Percentiles rank a stretch among this genome's conserved stretches.
Conservation (phyloP, 2,113 vertebrate species). For the Bothrops jararaca region DNA sequence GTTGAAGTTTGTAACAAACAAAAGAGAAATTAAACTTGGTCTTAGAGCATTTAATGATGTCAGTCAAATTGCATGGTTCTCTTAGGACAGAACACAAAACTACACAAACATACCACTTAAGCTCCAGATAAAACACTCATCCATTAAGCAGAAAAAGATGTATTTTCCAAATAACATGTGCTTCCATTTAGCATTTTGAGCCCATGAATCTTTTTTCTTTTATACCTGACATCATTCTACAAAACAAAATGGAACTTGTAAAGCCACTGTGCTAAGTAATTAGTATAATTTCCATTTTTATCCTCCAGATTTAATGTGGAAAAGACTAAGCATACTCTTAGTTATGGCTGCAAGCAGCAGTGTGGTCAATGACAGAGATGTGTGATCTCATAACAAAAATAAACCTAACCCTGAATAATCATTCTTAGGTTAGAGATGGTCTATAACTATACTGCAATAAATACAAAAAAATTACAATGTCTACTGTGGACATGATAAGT, state of each 20-base stretch:
- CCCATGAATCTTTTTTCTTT: neutral
- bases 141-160: neutral
- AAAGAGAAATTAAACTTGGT: neutral
- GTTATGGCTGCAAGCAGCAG: conserved; percentile 1
- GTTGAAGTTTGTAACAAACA: neutral
- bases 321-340: neutral
- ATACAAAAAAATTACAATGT: conserved; percentile 20
- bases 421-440: neutral
- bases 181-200: neutral
- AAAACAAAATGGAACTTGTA: neutral
- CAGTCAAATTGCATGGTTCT: neutral
- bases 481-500: conserved; percentile 28
- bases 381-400: conserved; percentile 10
- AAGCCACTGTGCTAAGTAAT: neutral
- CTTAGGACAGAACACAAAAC: neutral
- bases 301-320: neutral
- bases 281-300: neutral
- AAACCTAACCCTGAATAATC: conserved; percentile 33
- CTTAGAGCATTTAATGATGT: neutral
- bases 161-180: neutral
- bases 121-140: neutral
- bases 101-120: neutral
- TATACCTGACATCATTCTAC: conserved; percentile 2
- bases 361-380: conserved; percentile 2
- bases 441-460: conserved; percentile 8